A percentile compares a stretch with the other conserved stretches of the same genome.
These are phyloP conservation scores for Bothrops jararaca DNA, from an alignment of 2,113 vertebrate genomes.

Conservation along the genomic window DNA sequence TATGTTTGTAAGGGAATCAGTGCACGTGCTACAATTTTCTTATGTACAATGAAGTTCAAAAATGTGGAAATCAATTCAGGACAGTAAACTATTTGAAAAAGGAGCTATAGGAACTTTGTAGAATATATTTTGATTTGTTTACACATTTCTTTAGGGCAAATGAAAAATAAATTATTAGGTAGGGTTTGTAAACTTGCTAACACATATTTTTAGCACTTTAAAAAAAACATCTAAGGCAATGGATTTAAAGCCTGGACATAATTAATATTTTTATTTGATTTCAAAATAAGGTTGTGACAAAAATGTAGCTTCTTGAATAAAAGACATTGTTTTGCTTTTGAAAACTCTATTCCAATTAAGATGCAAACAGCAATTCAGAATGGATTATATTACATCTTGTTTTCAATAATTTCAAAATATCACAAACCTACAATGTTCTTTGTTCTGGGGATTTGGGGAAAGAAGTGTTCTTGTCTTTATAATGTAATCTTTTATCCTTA, in stretches of 20 bases:
- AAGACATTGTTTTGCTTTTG: neutral
- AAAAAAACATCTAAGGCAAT: neutral
- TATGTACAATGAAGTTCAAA: neutral
- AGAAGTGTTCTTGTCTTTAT: neutral
- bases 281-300: neutral
- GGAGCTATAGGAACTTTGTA: neutral
- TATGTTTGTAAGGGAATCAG: neutral
- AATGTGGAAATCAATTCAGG: neutral
- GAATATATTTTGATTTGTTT: neutral
- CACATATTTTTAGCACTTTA: neutral
- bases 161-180: neutral
- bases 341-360: neutral
- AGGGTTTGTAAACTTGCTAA: neutral
- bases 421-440: neutral
- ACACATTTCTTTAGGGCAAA: neutral
- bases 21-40: neutral
- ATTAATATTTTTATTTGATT: neutral
- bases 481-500: neutral
- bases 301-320: neutral
- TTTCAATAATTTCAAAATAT: neutral
- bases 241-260: neutral
- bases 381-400: neutral
- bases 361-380: neutral
- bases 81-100: neutral
- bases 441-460: neutral